Conservation (phyloP, 2,113 vertebrate genomes). For the Notiomystis cincta region DNA sequence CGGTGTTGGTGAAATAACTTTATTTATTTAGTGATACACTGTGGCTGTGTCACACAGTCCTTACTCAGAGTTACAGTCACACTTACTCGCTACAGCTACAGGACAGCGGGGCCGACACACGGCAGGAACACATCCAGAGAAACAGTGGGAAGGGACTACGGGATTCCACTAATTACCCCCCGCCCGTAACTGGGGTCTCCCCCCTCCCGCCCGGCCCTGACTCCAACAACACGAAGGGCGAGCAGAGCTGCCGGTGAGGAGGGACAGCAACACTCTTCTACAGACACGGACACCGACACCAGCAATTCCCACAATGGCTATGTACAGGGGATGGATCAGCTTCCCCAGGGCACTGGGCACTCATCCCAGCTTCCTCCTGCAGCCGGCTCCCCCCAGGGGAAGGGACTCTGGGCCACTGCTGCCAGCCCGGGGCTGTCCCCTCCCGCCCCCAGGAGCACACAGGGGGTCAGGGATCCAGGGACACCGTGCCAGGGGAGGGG, state of each 20-base stretch:
- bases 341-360: not conserved
- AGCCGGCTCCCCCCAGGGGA: not conserved
- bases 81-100: slow-evolving; percentile 88
- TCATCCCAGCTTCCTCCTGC: slow-evolving; percentile 18
- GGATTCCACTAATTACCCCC: slow-evolving; percentile 44
- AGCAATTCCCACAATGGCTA: slow-evolving; percentile 47
- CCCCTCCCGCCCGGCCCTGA: slow-evolving; percentile 29
- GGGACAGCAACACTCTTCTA: slow-evolving; percentile 22
- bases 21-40: slow-evolving; percentile 61
- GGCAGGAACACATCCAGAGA: slow-evolving; percentile 83
- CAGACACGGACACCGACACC: slow-evolving; percentile 58
- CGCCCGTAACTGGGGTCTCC: not conserved
- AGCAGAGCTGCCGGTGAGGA: slow-evolving; percentile 27
- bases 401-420: not conserved
- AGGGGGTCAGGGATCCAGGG: not conserved
- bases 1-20: slow-evolving; percentile 80
- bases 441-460: not conserved
- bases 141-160: slow-evolving; percentile 77
- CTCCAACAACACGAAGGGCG: slow-evolving; percentile 46
- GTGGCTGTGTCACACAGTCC: slow-evolving; percentile 85
- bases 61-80: slow-evolving; percentile 86
- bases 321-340: slow-evolving; percentile 26
- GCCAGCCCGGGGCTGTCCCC: not conserved
- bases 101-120: slow-evolving; percentile 86
- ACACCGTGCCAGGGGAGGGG: not conserved